Base-by-base conservation (phyloP, 2,888 invertebrate species). In the Cephus nigrinus region DNA sequence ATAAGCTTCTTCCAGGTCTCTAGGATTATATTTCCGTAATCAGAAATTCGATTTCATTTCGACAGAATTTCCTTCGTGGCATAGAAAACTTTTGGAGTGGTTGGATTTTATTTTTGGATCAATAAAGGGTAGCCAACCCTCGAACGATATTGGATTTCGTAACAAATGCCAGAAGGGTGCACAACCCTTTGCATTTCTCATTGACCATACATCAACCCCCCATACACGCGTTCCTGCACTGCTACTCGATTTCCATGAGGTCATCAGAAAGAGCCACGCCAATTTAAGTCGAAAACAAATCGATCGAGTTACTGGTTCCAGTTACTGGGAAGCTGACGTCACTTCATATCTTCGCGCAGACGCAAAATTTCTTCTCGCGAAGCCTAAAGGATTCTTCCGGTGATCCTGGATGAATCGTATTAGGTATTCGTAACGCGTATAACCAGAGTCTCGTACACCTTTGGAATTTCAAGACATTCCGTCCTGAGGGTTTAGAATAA, bases 401-500 rank as follows among this genome's bases (percentile, higher is more conserved):
- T 9, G 55, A 55, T 55, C 23, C 23, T 23, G 23, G 55, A 55
- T 55, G 36, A 36, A 73, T 11, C 34, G 12, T 69, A 79, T 82
- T 78, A 74, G 69, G 75, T 80, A 86, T 86, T 84, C 84, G 31
- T 34, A n/a, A 75, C 86, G 86, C 86, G 84, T 80, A 12, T 73
- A n/a, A 71, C 71, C 71, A 55, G 32, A 71, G 71, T 71, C 12
- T 73, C 79, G 80, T 79, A 79, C 81, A 80, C 78, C 82, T 35
- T 77, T 76, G 79, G 84, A 85, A 83, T 82, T 82, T 84, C 84
- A 78, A 81, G 79, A 79, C 78, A 76, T 75, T 40, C 77, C 80
- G 77, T 78, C 11, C 31, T 4, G 71, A 32, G 23, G 76, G 83
- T 77, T 84, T 85, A 82, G 86, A 86, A 84, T 86, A 85, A 86